A percentile compares a stretch with the other conserved stretches of the same genome.
phyloP scores from a whole-genome alignment of 2,113 vertebrate genomes.

The Pionites leucogaster region DNA sequence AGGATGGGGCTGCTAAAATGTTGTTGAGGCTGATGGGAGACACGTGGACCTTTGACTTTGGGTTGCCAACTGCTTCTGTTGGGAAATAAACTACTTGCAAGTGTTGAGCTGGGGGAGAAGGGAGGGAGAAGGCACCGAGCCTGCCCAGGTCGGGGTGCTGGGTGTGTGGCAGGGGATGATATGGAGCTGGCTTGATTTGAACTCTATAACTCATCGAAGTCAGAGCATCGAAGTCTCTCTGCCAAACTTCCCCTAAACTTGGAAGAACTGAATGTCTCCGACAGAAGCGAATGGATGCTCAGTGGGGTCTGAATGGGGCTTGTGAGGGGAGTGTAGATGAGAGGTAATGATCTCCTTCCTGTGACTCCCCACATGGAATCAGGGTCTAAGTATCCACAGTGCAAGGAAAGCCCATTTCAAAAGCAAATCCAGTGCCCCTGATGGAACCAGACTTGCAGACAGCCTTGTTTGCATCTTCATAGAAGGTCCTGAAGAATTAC shows the following conservation, averaged over 20 bases:
- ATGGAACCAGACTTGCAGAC: neutral
- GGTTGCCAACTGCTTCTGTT: neutral
- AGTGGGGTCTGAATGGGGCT: neutral
- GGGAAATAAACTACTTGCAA: neutral
- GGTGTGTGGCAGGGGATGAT: neutral
- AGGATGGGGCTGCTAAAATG: neutral
- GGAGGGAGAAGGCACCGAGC: neutral
- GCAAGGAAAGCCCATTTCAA: neutral
- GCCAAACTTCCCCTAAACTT: neutral
- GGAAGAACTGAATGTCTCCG: neutral
- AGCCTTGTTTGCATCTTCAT: neutral
- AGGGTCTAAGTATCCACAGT: neutral
- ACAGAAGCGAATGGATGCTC: neutral
- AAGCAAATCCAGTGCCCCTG: neutral
- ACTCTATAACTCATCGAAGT: neutral
- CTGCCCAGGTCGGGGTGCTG: neutral
- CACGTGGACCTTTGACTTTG: accelerated
- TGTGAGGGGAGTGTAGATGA: neutral
- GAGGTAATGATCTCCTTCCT: neutral
- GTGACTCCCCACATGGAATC: neutral
- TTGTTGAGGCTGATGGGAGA: neutral
- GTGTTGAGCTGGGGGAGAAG: neutral
- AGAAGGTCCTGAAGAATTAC: neutral
- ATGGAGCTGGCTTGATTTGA: neutral
- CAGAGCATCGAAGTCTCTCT: neutral